Conservation (phyloP, 2,113 vertebrate genomes). For the Corythaeola cristata region DNA sequence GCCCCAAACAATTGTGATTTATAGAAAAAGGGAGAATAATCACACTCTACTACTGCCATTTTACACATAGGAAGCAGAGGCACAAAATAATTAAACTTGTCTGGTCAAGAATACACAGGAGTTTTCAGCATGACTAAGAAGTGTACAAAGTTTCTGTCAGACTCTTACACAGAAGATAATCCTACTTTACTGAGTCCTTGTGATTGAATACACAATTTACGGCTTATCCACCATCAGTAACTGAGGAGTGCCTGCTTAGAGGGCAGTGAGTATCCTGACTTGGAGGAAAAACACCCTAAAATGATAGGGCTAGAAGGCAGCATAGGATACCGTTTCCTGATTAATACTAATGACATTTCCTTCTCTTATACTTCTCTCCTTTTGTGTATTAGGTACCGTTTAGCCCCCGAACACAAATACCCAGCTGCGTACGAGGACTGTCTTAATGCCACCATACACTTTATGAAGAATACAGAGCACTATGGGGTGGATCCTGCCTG, state of each 20-base stretch:
- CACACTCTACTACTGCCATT: background rate
- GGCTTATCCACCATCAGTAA: background rate
- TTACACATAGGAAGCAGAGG: background rate
- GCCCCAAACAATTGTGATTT: background rate
- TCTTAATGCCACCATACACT: slow-evolving; percentile 73
- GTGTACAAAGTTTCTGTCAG: background rate
- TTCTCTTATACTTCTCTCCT: background rate
- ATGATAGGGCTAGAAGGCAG: background rate
- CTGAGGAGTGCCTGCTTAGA: background rate
- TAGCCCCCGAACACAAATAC: slow-evolving; percentile 79
- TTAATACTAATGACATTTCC: background rate
- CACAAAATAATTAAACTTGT: background rate
- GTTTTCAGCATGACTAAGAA: background rate
- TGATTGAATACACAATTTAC: background rate
- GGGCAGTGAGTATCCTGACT: background rate
- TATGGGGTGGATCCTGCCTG: slow-evolving; percentile 76
- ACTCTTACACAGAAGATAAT: background rate
- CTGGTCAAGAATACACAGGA: background rate
- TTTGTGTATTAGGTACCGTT: slow-evolving; percentile 73
- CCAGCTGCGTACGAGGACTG: slow-evolving; percentile 77
- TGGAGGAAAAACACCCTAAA: background rate
- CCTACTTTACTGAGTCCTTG: background rate
- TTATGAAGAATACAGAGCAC: slow-evolving; percentile 73
- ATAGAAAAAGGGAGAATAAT: background rate
- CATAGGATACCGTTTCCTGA: background rate